Evolutionary conservation across 2,797 vertebrate species (phyloP).

Genomic region (Labroides dimidiatus): DNA sequence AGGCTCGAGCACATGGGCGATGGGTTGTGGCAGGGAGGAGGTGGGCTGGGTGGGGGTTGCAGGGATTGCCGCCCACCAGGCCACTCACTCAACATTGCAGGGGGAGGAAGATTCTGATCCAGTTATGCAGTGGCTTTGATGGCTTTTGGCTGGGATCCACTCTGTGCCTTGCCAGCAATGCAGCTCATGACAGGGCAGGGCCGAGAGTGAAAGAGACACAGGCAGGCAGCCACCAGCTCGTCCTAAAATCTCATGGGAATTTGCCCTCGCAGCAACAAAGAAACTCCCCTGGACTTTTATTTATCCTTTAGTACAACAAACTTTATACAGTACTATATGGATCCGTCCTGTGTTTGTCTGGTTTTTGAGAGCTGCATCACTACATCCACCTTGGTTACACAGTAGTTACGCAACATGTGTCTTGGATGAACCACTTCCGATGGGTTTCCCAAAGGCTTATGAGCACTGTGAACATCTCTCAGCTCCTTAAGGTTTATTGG

Average conservation of each 20-base stretch:
- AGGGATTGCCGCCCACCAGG: slow-evolving; percentile 36
- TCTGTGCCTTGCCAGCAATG: slow-evolving; percentile 43
- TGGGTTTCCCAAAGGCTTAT: slow-evolving; percentile 48
- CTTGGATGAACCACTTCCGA: slow-evolving; percentile 60
- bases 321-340: slow-evolving; percentile 45
- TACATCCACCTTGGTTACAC: slow-evolving; percentile 34
- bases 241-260: slow-evolving; percentile 57
- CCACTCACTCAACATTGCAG: slow-evolving; percentile 32
- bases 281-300: slow-evolving; percentile 50
- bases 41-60: slow-evolving; percentile 14
- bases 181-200: slow-evolving; percentile 41
- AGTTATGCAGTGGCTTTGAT: slow-evolving; percentile 48
- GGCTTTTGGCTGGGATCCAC: slow-evolving; percentile 56
- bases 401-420: slow-evolving; percentile 55
- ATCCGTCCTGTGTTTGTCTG: slow-evolving; percentile 38
- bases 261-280: slow-evolving; percentile 42
- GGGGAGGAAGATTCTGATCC: slow-evolving; percentile 54
- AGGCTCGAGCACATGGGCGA: slow-evolving; percentile 54
- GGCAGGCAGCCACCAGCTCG: slow-evolving; percentile 44
- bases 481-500: slow-evolving; percentile 27
- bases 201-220: slow-evolving; percentile 45
- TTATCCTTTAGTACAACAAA: slow-evolving; percentile 40
- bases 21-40: slow-evolving; percentile 9
- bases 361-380: slow-evolving; percentile 15
- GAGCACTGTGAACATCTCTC: slow-evolving; percentile 50